phyloP scores from a whole-genome alignment of 1,140 invertebrate genomes.

The Nylanderia fulva region DNA sequence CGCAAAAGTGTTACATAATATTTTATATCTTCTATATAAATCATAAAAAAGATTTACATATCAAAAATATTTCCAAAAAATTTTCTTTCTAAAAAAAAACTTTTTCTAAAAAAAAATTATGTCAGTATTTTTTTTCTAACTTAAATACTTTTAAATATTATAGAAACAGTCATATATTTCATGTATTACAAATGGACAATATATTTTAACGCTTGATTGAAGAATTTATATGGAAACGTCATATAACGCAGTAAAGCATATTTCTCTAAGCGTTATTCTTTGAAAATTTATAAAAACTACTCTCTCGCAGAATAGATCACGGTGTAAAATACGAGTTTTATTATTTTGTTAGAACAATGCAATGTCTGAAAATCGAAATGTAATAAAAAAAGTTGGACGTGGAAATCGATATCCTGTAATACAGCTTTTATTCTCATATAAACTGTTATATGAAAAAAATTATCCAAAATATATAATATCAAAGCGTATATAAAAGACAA shows the following conservation, averaged over 20 bases:
- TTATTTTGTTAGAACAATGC: neutral
- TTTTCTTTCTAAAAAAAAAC: neutral
- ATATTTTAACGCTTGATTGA: neutral
- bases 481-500: neutral
- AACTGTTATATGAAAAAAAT: neutral
- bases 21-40: neutral
- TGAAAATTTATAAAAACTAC: neutral
- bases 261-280: neutral
- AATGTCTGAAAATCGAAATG: neutral
- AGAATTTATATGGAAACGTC: neutral
- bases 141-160: neutral
- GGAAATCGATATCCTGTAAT: neutral
- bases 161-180: neutral
- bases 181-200: neutral
- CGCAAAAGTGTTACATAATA: neutral
- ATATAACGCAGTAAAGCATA: neutral
- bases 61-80: neutral
- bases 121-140: neutral
- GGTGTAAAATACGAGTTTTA: neutral
- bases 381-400: neutral
- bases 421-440: neutral
- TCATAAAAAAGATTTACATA: no score
- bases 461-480: neutral
- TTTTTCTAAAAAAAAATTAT: slow-evolving; percentile 17
- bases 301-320: neutral